A percentile compares a stretch with the other conserved stretches of the same genome.
These are phyloP conservation scores for Rhynchonycteris naso DNA, from an alignment of 2,797 vertebrate genomes.

Conservation along the genomic window DNA sequence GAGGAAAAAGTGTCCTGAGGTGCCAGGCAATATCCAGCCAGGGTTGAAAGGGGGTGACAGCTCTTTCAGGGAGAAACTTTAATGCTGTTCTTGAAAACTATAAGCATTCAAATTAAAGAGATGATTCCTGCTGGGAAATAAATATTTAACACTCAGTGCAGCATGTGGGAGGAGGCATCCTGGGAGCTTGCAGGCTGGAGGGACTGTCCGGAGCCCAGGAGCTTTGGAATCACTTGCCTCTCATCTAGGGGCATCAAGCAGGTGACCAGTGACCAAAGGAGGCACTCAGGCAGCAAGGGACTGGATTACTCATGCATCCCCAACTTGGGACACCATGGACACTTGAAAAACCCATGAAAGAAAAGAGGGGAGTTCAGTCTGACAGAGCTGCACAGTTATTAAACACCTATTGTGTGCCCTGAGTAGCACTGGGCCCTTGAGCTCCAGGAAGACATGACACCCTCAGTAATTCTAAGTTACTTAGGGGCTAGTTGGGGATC, in stretches of 20 bases:
- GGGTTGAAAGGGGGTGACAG: background rate
- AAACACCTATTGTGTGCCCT: background rate
- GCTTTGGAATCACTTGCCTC: background rate
- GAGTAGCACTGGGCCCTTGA: background rate
- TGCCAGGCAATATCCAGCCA: background rate
- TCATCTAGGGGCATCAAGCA: background rate
- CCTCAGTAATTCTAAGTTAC: background rate
- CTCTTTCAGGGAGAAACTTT: background rate
- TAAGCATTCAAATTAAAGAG: background rate
- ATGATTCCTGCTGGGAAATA: background rate
- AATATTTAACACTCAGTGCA: background rate
- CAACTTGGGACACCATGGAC: background rate
- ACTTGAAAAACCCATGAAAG: background rate
- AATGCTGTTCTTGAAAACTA: background rate
- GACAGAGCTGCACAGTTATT: background rate
- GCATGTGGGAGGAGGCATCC: background rate
- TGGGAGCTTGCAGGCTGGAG: background rate
- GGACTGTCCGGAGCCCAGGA: background rate
- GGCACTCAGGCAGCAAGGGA: background rate
- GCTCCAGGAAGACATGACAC: accelerated
- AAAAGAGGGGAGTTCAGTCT: background rate
- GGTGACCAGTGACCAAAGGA: background rate
- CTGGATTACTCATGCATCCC: too few relatives aligned
- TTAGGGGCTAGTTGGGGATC: background rate
- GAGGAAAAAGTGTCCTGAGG: background rate